Percentiles rank a stretch among this genome's conserved stretches.
Conservation (phyloP, 92 coral and sea anemone species). For the Paramuricea clavata region DNA sequence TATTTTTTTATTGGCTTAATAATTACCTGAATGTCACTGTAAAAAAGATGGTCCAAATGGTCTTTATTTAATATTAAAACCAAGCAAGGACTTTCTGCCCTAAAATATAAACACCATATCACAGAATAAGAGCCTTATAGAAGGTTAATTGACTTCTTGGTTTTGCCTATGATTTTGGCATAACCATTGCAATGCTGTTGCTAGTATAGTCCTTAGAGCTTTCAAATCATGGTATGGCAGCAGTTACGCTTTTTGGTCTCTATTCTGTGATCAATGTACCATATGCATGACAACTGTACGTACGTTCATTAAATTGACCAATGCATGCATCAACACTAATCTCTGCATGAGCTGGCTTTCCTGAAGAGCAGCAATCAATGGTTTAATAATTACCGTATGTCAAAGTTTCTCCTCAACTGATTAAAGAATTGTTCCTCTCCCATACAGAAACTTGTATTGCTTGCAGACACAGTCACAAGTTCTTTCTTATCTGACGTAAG, state of each 20-base stretch:
- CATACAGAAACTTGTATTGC: slow-evolving; percentile 42
- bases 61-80: slow-evolving; percentile 43
- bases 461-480: slow-evolving; percentile 41
- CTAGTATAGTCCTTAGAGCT: too few species aligned
- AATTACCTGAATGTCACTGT: slow-evolving; percentile 43
- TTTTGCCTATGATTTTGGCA: too few species aligned
- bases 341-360: too few species aligned
- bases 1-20: not conserved
- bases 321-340: too few species aligned
- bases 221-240: too few species aligned
- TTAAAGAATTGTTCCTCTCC: slow-evolving; percentile 46
- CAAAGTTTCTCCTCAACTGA: slow-evolving; percentile 14
- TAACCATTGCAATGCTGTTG: too few species aligned
- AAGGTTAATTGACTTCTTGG: too few species aligned
- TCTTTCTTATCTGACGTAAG: slow-evolving; percentile 25
- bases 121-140: too few species aligned
- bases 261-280: too few species aligned
- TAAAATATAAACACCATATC: not conserved
- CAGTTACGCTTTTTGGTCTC: too few species aligned
- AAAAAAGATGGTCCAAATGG: slow-evolving; percentile 32
- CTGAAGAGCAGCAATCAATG: too few species aligned
- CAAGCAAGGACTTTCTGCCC: slow-evolving; percentile 47
- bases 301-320: too few species aligned
- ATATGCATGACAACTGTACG: not conserved
- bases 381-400: not conserved